These are phyloP conservation scores for Delia radicum DNA, from an alignment of 1,140 invertebrate species.

Conservation along the genomic window DNA sequence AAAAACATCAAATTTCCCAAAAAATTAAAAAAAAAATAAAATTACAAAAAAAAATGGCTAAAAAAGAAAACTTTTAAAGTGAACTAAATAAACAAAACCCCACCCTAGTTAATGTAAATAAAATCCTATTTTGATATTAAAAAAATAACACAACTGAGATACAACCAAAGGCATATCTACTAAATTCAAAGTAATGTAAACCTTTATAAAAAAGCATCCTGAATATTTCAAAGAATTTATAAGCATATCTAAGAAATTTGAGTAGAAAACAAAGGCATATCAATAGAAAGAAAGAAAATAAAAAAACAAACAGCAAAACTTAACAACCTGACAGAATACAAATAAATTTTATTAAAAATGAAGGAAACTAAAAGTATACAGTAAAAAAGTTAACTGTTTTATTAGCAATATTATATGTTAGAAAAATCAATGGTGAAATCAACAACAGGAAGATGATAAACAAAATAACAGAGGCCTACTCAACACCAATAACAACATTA, in stretches of 20 bases:
- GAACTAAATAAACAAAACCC: neutral
- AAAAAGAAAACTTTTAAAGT: constrained; percentile 2
- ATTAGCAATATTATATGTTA: neutral
- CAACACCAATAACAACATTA: neutral
- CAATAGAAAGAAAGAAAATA: neutral
- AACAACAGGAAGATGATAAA: neutral
- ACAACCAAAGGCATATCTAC: neutral
- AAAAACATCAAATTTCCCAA: neutral
- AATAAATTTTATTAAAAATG: neutral
- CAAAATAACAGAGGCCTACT: neutral
- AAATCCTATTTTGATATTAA: neutral
- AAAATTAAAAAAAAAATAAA: neutral
- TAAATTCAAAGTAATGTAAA: neutral
- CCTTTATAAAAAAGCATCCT: neutral
- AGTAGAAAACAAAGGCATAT: neutral
- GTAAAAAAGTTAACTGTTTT: neutral
- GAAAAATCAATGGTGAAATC: neutral
- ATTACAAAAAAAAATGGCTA: neutral
- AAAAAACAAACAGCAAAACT: neutral
- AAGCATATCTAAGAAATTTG: neutral
- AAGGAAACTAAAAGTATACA: neutral
- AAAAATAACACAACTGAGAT: neutral
- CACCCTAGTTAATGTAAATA: neutral
- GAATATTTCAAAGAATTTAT: neutral
- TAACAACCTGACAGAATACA: neutral